Evolutionary conservation across 2,113 vertebrate species (phyloP), one percentile per base, ranked within the genome.

Genomic region (Pterophyllum scalare): DNA sequence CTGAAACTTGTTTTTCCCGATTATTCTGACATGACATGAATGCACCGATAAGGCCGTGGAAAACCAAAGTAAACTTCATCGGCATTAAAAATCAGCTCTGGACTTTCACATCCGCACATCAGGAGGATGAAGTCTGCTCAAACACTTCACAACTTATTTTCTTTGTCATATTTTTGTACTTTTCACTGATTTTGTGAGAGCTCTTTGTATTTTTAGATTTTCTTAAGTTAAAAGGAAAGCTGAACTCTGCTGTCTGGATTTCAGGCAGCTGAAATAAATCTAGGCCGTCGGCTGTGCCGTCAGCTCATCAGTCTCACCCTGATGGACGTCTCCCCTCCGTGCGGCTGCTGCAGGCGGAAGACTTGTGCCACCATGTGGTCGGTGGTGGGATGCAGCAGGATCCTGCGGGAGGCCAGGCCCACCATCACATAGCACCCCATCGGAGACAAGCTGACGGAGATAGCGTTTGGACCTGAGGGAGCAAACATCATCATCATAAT

Each of bases 351-450:
- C 86, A 99, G 96, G 59, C 98, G 97, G 97, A 99, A 99, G 94
- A 99, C 98, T 93, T 99, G 98, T 70, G 98, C 98, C 89, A 99
- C 98, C 98, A 99, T 99, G 96, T 99, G 98, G 95, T 99, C 98
- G 5, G 98, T 99, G 94, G 97, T 97, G 59, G 98, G 98, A 84
- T 99, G 98, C 87, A 99, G 95, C 75, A 99, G 96, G 93, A 99
- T 99, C 76, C 98, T 96, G 28, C 98, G 97, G 6, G 98, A 99
- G 83, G 98, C 98, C 93, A 99, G 91, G 43, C 98, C 98, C 52
- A 99, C 98, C 98, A 99, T 99, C 10, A 99, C 98, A 0, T 99
- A 99, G 54, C 98, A 97, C 88, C 98, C 98, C 98, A 99, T 97
- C 0, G 98, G 98, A 79, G 98, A 99, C 87, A 99, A 90, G 91